A percentile compares a stretch with the other conserved stretches of the same genome.
Conservation (phyloP, 2,888 invertebrate species). For the Hirudinaria manillensis region DNA sequence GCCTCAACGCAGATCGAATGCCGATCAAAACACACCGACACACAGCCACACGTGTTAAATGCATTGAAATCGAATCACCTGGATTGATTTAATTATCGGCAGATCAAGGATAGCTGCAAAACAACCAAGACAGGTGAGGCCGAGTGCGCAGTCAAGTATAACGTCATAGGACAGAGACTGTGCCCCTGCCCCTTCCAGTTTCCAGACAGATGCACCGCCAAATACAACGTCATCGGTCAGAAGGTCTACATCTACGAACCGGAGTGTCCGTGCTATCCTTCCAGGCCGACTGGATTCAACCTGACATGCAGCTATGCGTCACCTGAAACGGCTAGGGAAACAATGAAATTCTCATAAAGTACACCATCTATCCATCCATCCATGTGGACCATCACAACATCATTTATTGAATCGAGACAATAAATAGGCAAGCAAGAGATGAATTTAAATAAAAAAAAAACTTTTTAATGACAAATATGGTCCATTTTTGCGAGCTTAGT, state of each 20-base stretch:
- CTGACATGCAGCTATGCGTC: slow-evolving; percentile 23
- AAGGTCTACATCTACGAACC: slow-evolving; percentile 28
- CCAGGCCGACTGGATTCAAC: slow-evolving; percentile 27
- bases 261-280: slow-evolving; percentile 27
- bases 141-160: slow-evolving; percentile 29
- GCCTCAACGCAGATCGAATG: no score
- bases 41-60: no score
- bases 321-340: neutral
- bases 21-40: no score
- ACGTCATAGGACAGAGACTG: slow-evolving; percentile 26
- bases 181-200: slow-evolving; percentile 23
- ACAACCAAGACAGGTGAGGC: neutral
- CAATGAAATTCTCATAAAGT: neutral
- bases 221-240: slow-evolving; percentile 26
- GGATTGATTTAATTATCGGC: no score
- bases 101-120: neutral
- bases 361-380: no score
- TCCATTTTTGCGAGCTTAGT: no score
- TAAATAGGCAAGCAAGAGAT: no score
- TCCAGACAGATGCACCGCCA: slow-evolving; percentile 19
- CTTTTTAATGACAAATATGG: no score
- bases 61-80: no score
- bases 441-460: no score
- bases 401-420: no score
- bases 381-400: no score